Base-by-base conservation (phyloP, 2,888 invertebrate genomes). In the Gymnosoma rotundatum region DNA sequence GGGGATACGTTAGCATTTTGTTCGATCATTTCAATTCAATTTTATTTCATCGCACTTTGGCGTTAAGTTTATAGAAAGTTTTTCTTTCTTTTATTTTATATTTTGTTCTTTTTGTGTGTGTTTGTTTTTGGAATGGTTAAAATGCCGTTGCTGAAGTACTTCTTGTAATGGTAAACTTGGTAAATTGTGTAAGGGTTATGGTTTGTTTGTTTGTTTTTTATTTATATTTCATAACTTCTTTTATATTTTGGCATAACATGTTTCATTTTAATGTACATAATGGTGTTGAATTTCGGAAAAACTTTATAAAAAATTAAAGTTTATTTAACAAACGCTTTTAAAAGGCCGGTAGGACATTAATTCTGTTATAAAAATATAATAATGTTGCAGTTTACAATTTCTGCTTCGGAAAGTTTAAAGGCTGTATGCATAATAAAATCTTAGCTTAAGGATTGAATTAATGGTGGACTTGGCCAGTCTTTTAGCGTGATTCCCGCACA, bases 11-110 rank as follows among this genome's bases (percentile, higher is more conserved):
- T 76, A 61, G 73, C 58, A 78, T 83, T 83, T 78, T 74, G 69
- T 78, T 84, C 81, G 81, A 84, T 84, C 78, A 81, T 80, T 80
- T 84, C 84, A 81, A 84, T 81, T 84, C 84, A 84, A 84, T 84
- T 84, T 84, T 58, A 81, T 72, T 84, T 84, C 80, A 81, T 84
- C 78, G 58, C 84, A 81, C 84, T 81, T 84, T 84, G 78, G 60
- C 72, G 67, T 82, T 48, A 82, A 76, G 78, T 52, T 75, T 60
- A 32, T 66, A 52, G 52, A n/a, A 75, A 75, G 64, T 64, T 75
- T 52, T 61, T 48, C 32, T 32, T 78, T 54, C 21, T 61, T 45
- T 45, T 76, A 42, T 76, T 64, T 76, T 66, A 58, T 63, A 69
- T 16, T 52, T n/a, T 67, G n/a, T 60, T 14, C 7, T 36, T 72